Conservation (phyloP, 2,797 vertebrate species). For the Pelobates cultripes region DNA sequence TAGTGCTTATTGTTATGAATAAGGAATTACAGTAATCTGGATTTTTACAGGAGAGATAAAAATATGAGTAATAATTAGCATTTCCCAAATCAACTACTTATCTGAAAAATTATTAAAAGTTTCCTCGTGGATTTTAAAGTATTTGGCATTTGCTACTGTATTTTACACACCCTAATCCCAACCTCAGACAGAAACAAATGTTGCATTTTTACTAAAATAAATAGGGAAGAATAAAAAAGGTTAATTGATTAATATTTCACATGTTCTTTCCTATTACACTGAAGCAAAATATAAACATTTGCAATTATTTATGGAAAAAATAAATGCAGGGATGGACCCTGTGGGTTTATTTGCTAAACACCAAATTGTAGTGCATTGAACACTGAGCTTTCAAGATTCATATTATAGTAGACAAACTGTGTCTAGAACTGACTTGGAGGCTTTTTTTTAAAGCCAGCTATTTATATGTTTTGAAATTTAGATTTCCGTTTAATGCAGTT, state of each 20-base stretch:
- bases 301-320: background rate
- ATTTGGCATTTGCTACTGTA: background rate
- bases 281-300: background rate
- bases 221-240: background rate
- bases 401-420: no score
- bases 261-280: background rate
- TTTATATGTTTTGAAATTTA: no score
- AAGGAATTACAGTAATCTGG: background rate
- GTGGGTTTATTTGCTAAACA: no score
- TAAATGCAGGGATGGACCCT: no score
- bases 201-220: background rate
- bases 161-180: conserved; percentile 22
- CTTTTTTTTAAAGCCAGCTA: no score
- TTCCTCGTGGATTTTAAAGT: background rate
- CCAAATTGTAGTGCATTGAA: no score
- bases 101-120: background rate
- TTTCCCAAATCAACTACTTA: background rate
- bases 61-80: conserved; percentile 9
- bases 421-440: no score
- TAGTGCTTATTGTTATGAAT: no score
- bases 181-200: background rate
- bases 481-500: no score
- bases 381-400: no score
- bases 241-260: background rate
- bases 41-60: conserved; percentile 8